Evolutionary conservation across 35 echinoderm and acorn worm species (phyloP), one percentile per base, ranked within the genome.

Genomic region (Diadema setosum): DNA sequence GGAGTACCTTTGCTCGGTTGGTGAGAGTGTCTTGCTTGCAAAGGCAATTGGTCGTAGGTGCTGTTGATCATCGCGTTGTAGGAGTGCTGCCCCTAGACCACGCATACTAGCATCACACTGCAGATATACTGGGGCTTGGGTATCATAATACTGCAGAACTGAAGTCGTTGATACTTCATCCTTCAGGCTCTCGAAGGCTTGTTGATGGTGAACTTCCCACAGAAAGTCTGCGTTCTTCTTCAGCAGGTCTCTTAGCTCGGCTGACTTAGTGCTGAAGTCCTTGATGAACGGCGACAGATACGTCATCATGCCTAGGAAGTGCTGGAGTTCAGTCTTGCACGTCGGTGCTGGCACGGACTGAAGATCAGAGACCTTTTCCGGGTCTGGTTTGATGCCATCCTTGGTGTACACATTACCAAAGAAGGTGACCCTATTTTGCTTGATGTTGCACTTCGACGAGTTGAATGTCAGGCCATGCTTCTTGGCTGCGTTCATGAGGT

Each of bases 401-500:
- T 24, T 24, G 18, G 6, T 42, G 39, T 81, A 60, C 6, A 35
- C n/a, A 40, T 44, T 17, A 5, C 87, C 86, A 11, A 88, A 81
- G 67, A 81, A 88, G 4, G 36, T 88, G 86, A 88, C 81, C 4
- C 29, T 23, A 14, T 2, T 49, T 43, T 81, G 31, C 48, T 90
- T 84, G 40, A 90, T 63, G 12, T 90, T 43, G 24, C 75, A 83
- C 36, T 83, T 90, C 30, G 29, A 31, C 4, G 46, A 49, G 41
- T 89, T 89, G 26, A 89, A 89, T 20, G 40, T 37, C 16, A 89
- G 17, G 4, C 70, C 86, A 56, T 88, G 73, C 44, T 89, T 80
- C 67, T 42, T 3, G 29, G 87, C 87, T 0, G 44, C 49, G 7
- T 16, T 1, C 50, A 90, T 82, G 1, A 90, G 36, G 9, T 15